Evolutionary conservation across 1,140 invertebrate genomes (phyloP).

Genomic region (Caenorhabditis elegans): WBcel235 BX284605.5:10517001-10517500

Average conservation of each 20-base stretch:
- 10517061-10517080: background rate
- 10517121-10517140: background rate
- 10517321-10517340: too few relatives aligned
- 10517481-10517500: background rate
- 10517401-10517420: too few relatives aligned
- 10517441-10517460: background rate
- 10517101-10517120: background rate
- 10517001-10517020: slow-evolving; percentile 22
- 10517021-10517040: background rate
- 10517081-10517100: background rate
- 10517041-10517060: background rate
- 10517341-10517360: too few relatives aligned
- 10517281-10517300: background rate
- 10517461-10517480: background rate
- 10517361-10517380: too few relatives aligned
- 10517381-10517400: too few relatives aligned
- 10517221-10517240: slow-evolving; percentile 13
- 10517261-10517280: background rate
- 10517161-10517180: background rate
- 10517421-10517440: background rate
- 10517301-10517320: background rate
- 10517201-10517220: background rate
- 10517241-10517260: background rate
- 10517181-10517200: background rate
- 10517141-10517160: background rate